Percentiles rank a stretch among this genome's conserved stretches.
Conservation (phyloP, 2,797 vertebrate genomes). For the Selene dorsalis region DNA sequence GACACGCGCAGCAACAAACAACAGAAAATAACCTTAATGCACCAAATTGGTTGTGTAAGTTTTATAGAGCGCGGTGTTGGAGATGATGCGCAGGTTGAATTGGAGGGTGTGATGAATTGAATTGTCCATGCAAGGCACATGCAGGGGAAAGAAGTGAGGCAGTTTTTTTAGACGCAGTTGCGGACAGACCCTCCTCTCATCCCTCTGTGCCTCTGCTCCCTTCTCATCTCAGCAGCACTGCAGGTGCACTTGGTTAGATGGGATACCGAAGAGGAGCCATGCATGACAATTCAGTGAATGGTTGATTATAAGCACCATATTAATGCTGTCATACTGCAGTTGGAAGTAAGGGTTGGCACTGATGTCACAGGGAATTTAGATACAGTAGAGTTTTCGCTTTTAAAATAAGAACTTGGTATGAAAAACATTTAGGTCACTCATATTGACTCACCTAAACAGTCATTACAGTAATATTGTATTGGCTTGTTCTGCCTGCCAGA, state of each 20-base stretch:
- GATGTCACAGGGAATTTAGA: neutral
- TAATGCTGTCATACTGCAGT: neutral
- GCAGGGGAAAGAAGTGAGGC: conserved; percentile 47
- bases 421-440: conserved; percentile 3
- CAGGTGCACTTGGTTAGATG: conserved; percentile 60
- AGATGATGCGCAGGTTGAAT: conserved; percentile 35
- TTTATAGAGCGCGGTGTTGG: conserved; percentile 21
- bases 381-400: neutral
- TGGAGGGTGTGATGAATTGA: conserved; percentile 31
- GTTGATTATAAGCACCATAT: neutral
- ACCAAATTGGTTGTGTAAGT: conserved; percentile 21
- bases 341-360: neutral
- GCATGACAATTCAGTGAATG: neutral
- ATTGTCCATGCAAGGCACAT: conserved; percentile 63
- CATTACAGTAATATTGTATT: conserved; percentile 9
- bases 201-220: conserved; percentile 14
- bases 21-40: conserved; percentile 12
- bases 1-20: neutral
- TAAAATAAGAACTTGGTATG: neutral
- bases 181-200: conserved; percentile 13
- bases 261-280: neutral
- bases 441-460: conserved; percentile 3
- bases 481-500: conserved; percentile 20
- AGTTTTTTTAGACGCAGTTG: conserved; percentile 75
- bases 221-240: conserved; percentile 61